Evolutionary conservation across 2,888 invertebrate species (phyloP), one percentile per base, ranked within the genome.

Genomic region (Ferrisia virgata): DNA sequence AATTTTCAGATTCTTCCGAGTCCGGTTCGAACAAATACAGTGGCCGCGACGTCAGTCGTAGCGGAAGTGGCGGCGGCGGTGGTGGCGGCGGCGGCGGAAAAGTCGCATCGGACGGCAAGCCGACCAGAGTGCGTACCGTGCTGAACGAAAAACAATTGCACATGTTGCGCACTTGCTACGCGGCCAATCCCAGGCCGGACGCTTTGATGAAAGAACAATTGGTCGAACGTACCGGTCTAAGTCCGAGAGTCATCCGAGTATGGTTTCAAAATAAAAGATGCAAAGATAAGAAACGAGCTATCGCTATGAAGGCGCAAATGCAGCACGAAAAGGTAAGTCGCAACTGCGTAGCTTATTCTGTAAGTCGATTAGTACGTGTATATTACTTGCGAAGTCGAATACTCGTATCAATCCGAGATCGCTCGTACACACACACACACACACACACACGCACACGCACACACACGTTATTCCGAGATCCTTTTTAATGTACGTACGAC

Each of bases 191-290:
- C 85, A 92, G 99, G 82, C 99, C 99, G 53, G 99, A 99, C 90
- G 99, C 99, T 58, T 92, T 99, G 86, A 97, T 98, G 96, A 99
- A 99, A 91, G 99, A 99, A 89, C 98, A 99, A 89, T 92, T 99
- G 86, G 98, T 98, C 64, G 99, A 99, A 90, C 98, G 99, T 98
- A 99, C 99, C 18, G 94, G 96, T 0, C 92, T 99, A 82, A 97
- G 96, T 87, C 98, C 99, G 25, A 91, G 99, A 18, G 99, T 99
- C 87, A 99, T 99, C 89, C 92, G 99, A 88, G 99, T 99, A 85
- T 99, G 99, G 99, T 99, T 99, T 91, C 98, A 98, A 90, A 98
- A 98, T 90, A 98, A 98, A 89, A 91, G 98, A 86, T 98, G 97
- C 91, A 98, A 98, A 90, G 97, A 98, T 90, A 98, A 98, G 91